A percentile compares a stretch with the other conserved stretches of the same genome.
Conservation (phyloP, 2,888 invertebrate genomes). For the Ichneumoninae sp. region DNA sequence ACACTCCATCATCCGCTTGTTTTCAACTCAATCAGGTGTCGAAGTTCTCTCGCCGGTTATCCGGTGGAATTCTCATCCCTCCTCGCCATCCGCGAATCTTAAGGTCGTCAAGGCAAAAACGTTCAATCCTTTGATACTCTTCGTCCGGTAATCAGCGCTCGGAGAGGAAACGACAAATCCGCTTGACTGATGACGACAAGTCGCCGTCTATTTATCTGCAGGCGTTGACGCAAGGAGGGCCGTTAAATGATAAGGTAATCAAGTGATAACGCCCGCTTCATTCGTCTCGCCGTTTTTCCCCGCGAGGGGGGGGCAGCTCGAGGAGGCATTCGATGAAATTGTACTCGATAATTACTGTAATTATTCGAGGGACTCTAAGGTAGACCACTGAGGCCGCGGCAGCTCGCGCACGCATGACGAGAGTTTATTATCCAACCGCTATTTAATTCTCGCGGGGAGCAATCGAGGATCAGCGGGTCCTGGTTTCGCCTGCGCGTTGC, state of each 20-base stretch:
- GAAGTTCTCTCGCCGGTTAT: conserved; percentile 33
- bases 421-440: not conserved
- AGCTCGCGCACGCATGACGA: not conserved
- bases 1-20: conserved; percentile 60
- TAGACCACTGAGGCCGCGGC: not conserved
- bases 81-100: not conserved
- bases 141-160: conserved; percentile 18
- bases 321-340: conserved; percentile 25
- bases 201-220: conserved; percentile 32
- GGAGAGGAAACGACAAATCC: not conserved
- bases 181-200: conserved; percentile 76
- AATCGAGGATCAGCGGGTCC: not conserved
- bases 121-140: not conserved
- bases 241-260: conserved; percentile 83
- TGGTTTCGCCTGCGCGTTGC: not conserved
- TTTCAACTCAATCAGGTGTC: conserved; percentile 58
- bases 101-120: not conserved
- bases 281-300: conserved; percentile 75
- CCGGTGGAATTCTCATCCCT: not conserved
- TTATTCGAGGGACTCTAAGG: not conserved
- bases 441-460: not conserved
- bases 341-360: conserved; percentile 18
- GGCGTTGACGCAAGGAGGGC: conserved; percentile 79
- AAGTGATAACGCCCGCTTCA: conserved; percentile 81
- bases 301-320: not conserved